Evolutionary conservation across 2,113 vertebrate species (phyloP).

Genomic region (Callopanchax toddi): DNA sequence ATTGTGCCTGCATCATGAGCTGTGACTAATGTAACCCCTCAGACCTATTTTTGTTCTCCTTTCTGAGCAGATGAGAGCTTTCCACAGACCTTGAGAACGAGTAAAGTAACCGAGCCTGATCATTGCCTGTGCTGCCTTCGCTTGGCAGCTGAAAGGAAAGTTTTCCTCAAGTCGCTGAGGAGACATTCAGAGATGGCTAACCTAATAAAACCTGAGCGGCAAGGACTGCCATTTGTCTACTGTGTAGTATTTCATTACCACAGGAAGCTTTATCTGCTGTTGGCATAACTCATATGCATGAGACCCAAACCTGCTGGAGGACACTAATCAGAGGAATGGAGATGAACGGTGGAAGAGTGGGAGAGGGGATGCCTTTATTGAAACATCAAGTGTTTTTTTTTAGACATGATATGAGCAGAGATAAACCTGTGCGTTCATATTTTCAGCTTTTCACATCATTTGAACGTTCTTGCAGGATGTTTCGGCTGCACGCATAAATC

Average conservation of each 20-base stretch:
- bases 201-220: constrained; percentile 46
- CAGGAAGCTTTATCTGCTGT: constrained; percentile 37
- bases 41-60: not conserved
- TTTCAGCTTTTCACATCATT: not conserved
- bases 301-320: constrained; percentile 32
- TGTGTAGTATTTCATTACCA: constrained; percentile 60
- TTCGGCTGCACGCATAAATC: not conserved
- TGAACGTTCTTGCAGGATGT: no score
- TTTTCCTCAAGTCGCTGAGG: constrained; percentile 30
- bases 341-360: constrained; percentile 20
- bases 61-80: not conserved
- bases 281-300: constrained; percentile 41
- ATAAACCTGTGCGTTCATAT: constrained; percentile 18
- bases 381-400: no score
- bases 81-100: constrained; percentile 10
- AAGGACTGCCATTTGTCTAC: constrained; percentile 49
- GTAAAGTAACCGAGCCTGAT: constrained; percentile 16
- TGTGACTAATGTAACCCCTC: not conserved
- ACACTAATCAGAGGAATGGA: constrained; percentile 40
- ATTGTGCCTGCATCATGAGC: not conserved
- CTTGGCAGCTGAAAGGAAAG: constrained; percentile 22
- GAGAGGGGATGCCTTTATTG: constrained; percentile 13
- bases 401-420: constrained; percentile 16
- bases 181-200: constrained; percentile 51
- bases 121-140: constrained; percentile 4